Base-by-base conservation (phyloP, 2,113 vertebrate genomes). In the Dipodomys stephensi region DNA sequence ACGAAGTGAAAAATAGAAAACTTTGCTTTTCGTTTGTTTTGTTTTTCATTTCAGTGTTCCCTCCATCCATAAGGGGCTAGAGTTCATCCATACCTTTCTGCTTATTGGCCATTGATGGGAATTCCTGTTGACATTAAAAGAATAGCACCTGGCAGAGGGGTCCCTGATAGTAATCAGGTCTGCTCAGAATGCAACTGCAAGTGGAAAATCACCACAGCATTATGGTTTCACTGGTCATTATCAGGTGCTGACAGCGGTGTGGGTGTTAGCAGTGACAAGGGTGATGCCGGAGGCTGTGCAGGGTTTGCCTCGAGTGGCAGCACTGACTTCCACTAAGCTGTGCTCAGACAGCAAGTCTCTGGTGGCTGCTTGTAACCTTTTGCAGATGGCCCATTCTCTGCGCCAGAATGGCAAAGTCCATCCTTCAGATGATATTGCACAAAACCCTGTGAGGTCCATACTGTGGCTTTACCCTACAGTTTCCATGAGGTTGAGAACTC, bases 101-200 rank as follows among this genome's bases (percentile, higher is more conserved):
- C 69, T 73, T 79, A 46, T 13, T 76, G n/a, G 57, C 78, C 57
- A 32, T 53, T 71, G 88, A 76, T 3, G 0, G 25, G n/a, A 65
- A 64, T 44, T 94, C 18, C 23, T 68, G 23, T 86, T 89, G 77
- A 32, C 82, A 60, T 85, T 87, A n/a, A 81, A 88, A 85, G 67
- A 44, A 62, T 76, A 85, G 19, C 8, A 53, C 64, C 57, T 23
- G 32, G 67, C 25, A 15, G 8, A 85, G 83, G 32, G 39, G 10
- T n/a, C 32, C 77, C 46, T 72, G 81, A 30, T 5, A 76, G 85
- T 73, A 80, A 0, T 79, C 4, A 9, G 60, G 60, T 60, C 16
- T 13, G 20, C 65, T 25, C 10, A 20, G 11, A n/a, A 16, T 23
- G 4, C 18, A 83, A 35, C 28, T 74, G 44, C 30, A 19, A 67